phyloP scores from a whole-genome alignment of 1,140 invertebrate species.

The silkworm (Bombyx mori) region ASM3026992v2 NC_085133.1:5435501-5436000 shows the following conservation, averaged over 20 bases:
- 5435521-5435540: conserved; percentile 53
- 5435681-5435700: conserved; percentile 37
- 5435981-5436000: conserved; percentile 27
- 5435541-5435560: conserved; percentile 45
- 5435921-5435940: conserved; percentile 36
- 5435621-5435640: conserved; percentile 33
- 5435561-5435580: conserved; percentile 39
- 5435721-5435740: conserved; percentile 23
- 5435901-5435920: conserved; percentile 27
- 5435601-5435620: conserved; percentile 44
- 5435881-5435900: conserved; percentile 26
- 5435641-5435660: conserved; percentile 36
- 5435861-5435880: conserved; percentile 29
- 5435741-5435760: conserved; percentile 25
- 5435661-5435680: conserved; percentile 31
- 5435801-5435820: conserved; percentile 25
- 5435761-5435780: conserved; percentile 27
- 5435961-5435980: conserved; percentile 49
- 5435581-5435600: conserved; percentile 38
- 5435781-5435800: conserved; percentile 25
- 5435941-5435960: conserved; percentile 45
- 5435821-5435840: conserved; percentile 29
- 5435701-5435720: conserved; percentile 29
- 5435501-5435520: conserved; percentile 59
- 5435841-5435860: conserved; percentile 34